Evolutionary conservation across 2,888 invertebrate genomes (phyloP).

Genomic region (Malthinus flaveolus): DNA sequence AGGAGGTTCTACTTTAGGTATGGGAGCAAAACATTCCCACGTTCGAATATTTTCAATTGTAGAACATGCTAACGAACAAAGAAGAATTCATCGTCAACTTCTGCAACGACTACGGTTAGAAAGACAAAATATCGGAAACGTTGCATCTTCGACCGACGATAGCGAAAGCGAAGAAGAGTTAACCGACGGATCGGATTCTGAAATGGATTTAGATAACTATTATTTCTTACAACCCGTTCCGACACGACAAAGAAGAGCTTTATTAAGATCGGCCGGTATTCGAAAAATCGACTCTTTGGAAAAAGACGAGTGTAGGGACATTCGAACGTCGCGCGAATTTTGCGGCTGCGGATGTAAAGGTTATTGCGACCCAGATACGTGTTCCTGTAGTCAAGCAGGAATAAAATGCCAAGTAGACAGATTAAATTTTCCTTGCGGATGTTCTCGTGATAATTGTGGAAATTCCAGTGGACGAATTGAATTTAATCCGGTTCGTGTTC

Average conservation of each 20-base stretch:
- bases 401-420: slow-evolving; percentile 98
- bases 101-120: slow-evolving; percentile 72
- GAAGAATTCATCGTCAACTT: slow-evolving; percentile 81
- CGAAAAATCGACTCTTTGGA: slow-evolving; percentile 91
- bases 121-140: slow-evolving; percentile 56
- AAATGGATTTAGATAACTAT: slow-evolving; percentile 85
- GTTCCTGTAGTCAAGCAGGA: slow-evolving; percentile 91
- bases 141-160: slow-evolving; percentile 56
- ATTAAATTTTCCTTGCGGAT: slow-evolving; percentile 95
- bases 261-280: slow-evolving; percentile 90
- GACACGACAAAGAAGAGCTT: slow-evolving; percentile 83
- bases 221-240: slow-evolving; percentile 92
- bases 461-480: slow-evolving; percentile 93
- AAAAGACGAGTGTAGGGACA: slow-evolving; percentile 92
- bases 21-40: slow-evolving; percentile 76
- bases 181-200: slow-evolving; percentile 80
- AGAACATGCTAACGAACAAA: slow-evolving; percentile 88
- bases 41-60: slow-evolving; percentile 78
- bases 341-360: slow-evolving; percentile 93
- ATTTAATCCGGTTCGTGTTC: slow-evolving; percentile 92
- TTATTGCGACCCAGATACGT: slow-evolving; percentile 93
- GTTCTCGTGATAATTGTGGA: slow-evolving; percentile 90
- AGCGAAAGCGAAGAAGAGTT: slow-evolving; percentile 76
- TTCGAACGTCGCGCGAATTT: slow-evolving; percentile 88
- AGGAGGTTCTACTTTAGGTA: slow-evolving; percentile 90